These are phyloP conservation scores for Hiodon alosoides DNA, from an alignment of 2,113 vertebrate genomes.

Conservation along the genomic window DNA sequence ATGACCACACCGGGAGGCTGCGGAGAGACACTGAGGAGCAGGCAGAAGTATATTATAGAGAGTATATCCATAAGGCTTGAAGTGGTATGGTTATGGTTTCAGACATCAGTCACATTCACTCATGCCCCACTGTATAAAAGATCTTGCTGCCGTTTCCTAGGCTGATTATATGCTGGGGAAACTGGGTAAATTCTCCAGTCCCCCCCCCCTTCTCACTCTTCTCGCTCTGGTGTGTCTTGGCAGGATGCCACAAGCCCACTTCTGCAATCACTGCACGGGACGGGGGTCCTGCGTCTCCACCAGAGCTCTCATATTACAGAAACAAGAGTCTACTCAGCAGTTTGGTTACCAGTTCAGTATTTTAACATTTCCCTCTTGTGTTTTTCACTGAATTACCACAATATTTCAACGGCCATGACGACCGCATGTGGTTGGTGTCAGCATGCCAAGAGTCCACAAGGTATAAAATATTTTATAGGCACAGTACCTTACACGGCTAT, in stretches of 20 bases:
- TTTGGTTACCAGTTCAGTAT: too few species aligned
- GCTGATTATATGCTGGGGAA: neutral
- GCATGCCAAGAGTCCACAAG: neutral
- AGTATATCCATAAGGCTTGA: too few species aligned
- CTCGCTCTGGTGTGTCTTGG: neutral
- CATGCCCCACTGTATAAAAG: too few species aligned
- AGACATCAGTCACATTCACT: too few species aligned
- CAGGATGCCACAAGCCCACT: neutral
- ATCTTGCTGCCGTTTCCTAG: neutral
- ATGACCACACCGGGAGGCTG: too few species aligned
- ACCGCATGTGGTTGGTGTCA: neutral
- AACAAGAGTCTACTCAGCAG: too few species aligned
- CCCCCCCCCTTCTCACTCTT: neutral
- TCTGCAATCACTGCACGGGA: neutral
- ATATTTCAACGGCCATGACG: neutral
- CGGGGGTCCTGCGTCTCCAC: too few species aligned
- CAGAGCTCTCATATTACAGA: too few species aligned
- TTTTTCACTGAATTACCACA: neutral
- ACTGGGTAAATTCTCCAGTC: neutral
- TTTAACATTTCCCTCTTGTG: neutral
- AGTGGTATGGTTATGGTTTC: too few species aligned
- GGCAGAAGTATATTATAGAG: too few species aligned
- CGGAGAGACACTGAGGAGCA: too few species aligned
- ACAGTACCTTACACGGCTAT: neutral
- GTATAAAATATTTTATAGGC: neutral